Base-by-base conservation (phyloP, 2,888 invertebrate species). In the Xestia xanthographa region DNA sequence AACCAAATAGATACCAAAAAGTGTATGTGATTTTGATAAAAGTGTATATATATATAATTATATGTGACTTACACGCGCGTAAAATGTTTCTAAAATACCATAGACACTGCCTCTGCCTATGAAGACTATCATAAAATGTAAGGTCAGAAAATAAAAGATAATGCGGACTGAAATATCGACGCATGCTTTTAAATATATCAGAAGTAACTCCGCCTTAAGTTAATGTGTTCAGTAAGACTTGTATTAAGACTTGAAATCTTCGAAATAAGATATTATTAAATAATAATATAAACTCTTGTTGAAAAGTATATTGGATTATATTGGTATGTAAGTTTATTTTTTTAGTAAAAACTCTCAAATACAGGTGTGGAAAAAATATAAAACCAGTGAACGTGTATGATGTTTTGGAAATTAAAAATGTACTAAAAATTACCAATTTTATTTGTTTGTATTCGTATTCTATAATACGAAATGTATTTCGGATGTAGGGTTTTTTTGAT, bases 61-160 rank as follows among this genome's bases (percentile, higher is more conserved):
- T 17, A 17, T 58, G 22, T 17, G 0, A 29, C 3, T 48, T 20
- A 48, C 48, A 45, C 17, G 45, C 0, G 45, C 0, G 11, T n/a
- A n/a, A 0, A 20, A 34, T 20, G 1, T 1, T 4, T 60, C 3
- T 29, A 14, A 58, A 34, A 67, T 3, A 6, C 34, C 68, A 29
- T 79, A 76, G 80, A 84, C 76, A 79, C 66, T 67, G 74, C 70
- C 86, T 80, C 66, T n/a, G 26, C 76, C 80, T 79, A 83, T 50
- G 50, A 83, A 71, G 69, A 69, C 84, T 79, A 80, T 79, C 75
- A 38, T 68, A 76, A 66, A 62, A 82, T 79, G 80, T 83, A 77
- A 84, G 77, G 79, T 83, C 74, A 83, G 72, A 83, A 86, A 80
- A 77, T 76, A 75, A 74, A 82, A 84, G 66, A 82, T 53, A 77